Evolutionary conservation across 2,113 vertebrate species (phyloP).

Genomic region (Cariama cristata): DNA sequence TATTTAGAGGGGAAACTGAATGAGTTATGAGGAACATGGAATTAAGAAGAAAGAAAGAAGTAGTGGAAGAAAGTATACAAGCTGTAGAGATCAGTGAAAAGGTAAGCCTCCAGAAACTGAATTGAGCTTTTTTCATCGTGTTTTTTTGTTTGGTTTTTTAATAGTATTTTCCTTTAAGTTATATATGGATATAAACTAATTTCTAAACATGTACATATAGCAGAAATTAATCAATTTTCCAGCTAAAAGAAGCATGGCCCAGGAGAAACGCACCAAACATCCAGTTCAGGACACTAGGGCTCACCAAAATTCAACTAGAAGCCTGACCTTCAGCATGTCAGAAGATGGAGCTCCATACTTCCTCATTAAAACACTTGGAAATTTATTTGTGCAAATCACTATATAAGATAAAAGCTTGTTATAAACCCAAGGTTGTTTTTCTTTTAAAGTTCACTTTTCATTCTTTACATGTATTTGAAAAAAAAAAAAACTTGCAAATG

Average conservation of each 20-base stretch:
- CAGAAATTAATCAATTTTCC: neutral
- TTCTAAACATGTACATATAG: neutral
- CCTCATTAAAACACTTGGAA: neutral
- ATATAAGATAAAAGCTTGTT: neutral
- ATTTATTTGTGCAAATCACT: conserved; percentile 18
- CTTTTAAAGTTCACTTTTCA: neutral
- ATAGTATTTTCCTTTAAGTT: neutral
- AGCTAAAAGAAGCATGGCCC: neutral
- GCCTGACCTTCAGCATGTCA: neutral
- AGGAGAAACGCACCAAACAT: neutral
- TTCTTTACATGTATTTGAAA: neutral
- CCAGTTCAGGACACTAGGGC: neutral
- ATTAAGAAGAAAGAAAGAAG: neutral
- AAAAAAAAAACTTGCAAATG: neutral
- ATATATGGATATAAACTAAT: neutral
- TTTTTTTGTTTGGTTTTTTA: neutral
- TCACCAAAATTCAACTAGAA: neutral
- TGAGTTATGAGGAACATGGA: neutral
- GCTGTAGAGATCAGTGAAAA: neutral
- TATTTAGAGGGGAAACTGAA: neutral
- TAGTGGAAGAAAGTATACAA: neutral
- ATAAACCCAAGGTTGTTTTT: neutral
- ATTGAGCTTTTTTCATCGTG: too few species aligned
- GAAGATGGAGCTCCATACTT: neutral
- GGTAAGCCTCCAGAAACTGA: neutral